Conservation (phyloP, 2,113 vertebrate species). For the Cynoglossus semilaevis region DNA sequence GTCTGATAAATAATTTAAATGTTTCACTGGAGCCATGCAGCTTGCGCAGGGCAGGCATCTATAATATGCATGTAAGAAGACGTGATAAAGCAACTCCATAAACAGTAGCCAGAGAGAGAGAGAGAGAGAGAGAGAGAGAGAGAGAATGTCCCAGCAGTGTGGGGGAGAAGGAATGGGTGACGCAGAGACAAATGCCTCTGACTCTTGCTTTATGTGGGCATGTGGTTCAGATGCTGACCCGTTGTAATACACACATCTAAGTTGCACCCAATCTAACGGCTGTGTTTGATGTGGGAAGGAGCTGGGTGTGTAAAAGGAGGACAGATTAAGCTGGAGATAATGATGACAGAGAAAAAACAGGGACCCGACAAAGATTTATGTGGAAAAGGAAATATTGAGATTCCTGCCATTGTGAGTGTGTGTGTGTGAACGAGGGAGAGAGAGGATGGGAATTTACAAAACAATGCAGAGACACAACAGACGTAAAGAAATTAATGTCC, state of each 20-base stretch:
- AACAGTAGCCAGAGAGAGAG: slow-evolving; percentile 59
- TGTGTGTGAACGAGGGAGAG: slow-evolving; percentile 18
- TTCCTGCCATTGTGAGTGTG: slow-evolving; percentile 60
- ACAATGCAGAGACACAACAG: slow-evolving; percentile 44
- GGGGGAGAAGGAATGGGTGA: slow-evolving; percentile 36
- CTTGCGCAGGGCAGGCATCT: slow-evolving; percentile 63
- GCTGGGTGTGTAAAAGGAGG: slow-evolving; percentile 29
- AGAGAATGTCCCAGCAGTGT: slow-evolving; percentile 40
- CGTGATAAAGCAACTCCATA: slow-evolving; percentile 67
- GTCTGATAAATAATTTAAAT: slow-evolving; percentile 70
- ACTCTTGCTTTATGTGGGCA: slow-evolving; percentile 40
- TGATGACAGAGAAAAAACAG: slow-evolving; percentile 13
- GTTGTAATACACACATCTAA: slow-evolving; percentile 62
- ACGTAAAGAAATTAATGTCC: slow-evolving; percentile 47
- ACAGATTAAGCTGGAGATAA: slow-evolving; percentile 50
- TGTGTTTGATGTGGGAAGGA: slow-evolving; percentile 43
- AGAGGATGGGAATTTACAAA: slow-evolving; percentile 48
- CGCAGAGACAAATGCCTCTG: slow-evolving; percentile 53
- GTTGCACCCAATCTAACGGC: slow-evolving; percentile 34
- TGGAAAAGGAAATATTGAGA: slow-evolving; percentile 45
- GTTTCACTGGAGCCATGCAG: slow-evolving; percentile 64
- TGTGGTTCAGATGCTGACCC: slow-evolving; percentile 8
- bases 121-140: slow-evolving; percentile 47
- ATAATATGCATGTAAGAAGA: slow-evolving; percentile 73
- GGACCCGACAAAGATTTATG: slow-evolving; percentile 42